A percentile compares a stretch with the other conserved stretches of the same genome.
These are phyloP conservation scores for Callocephalon fimbriatum DNA, from an alignment of 2,113 vertebrate species.

Conservation along the genomic window DNA sequence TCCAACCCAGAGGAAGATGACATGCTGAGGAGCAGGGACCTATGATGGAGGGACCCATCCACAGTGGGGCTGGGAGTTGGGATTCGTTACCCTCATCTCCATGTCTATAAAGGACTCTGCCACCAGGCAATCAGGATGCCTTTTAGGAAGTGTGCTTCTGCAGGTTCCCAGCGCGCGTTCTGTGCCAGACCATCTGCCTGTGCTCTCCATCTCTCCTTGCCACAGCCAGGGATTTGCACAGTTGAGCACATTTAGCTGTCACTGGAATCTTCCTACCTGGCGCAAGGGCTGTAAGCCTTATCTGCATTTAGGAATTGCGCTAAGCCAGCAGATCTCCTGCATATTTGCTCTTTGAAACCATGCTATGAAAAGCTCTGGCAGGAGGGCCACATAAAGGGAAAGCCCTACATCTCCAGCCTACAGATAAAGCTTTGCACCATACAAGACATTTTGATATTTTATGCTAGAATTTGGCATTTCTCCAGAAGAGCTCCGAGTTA, in stretches of 20 bases:
- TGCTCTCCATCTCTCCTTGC: slow-evolving; percentile 11
- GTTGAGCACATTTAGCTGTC: slow-evolving; percentile 15
- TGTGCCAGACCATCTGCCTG: slow-evolving; percentile 49
- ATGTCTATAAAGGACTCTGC: not conserved
- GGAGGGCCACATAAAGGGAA: slow-evolving; percentile 39
- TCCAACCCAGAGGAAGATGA: not conserved
- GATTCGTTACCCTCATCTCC: not conserved
- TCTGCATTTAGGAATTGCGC: slow-evolving; percentile 53
- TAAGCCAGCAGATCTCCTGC: slow-evolving; percentile 43
- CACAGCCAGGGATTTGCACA: slow-evolving; percentile 53
- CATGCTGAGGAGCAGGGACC: rapidly evolving
- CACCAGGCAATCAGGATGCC: not conserved
- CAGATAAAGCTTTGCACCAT: slow-evolving; percentile 58
- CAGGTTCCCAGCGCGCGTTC: not conserved
- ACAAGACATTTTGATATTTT: slow-evolving; percentile 32
- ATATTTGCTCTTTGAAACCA: slow-evolving; percentile 32
- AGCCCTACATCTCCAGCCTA: slow-evolving; percentile 45
- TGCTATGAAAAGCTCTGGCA: slow-evolving; percentile 17
- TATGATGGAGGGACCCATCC: rapidly evolving
- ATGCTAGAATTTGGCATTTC: slow-evolving; percentile 47
- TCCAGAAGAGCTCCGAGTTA: slow-evolving; percentile 53
- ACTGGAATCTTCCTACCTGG: slow-evolving; percentile 62
- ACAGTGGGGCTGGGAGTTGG: rapidly evolving
- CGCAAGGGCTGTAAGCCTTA: slow-evolving; percentile 40
- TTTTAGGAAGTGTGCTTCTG: not conserved